Evolutionary conservation across 2,797 vertebrate species (phyloP).

Genomic region (Artibeus lituratus): DNA sequence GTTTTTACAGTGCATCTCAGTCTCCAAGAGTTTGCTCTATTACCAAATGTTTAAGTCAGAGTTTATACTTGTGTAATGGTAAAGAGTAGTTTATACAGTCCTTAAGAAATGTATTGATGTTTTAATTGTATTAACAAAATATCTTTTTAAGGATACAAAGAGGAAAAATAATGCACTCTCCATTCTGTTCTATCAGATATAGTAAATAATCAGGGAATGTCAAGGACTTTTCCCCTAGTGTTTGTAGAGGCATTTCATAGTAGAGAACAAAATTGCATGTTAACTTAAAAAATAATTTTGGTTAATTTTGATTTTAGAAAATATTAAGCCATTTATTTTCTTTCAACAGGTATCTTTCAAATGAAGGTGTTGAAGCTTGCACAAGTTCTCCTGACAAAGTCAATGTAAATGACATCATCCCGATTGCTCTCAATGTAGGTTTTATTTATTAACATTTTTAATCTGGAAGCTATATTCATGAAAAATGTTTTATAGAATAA

Average conservation of each 20-base stretch:
- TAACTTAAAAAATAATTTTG: constrained; percentile 29
- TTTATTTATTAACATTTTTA: constrained; percentile 58
- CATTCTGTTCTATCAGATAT: neutral
- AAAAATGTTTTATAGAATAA: neutral
- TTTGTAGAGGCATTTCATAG: constrained; percentile 2
- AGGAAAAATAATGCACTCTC: neutral
- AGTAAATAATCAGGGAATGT: neutral
- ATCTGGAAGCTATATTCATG: constrained; percentile 15
- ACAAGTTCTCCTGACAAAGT: constrained; percentile 89
- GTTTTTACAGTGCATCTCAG: neutral
- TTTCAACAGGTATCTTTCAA: constrained; percentile 93
- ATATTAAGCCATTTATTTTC: constrained; percentile 64
- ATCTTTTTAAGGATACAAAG: neutral
- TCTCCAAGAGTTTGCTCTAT: neutral
- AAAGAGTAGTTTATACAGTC: neutral
- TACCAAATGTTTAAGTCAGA: constrained; percentile 1
- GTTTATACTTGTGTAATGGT: neutral
- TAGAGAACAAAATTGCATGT: constrained; percentile 21
- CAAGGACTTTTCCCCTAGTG: neutral
- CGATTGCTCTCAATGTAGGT: constrained; percentile 96
- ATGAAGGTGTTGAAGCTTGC: constrained; percentile 94
- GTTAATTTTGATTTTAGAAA: constrained; percentile 56
- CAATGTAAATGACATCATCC: constrained; percentile 89
- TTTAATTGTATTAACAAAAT: constrained; percentile 1
- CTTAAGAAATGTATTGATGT: neutral